Evolutionary conservation across 2,888 invertebrate species (phyloP), one percentile per base, ranked within the genome.

Genomic region (Physocephala rufipes): DNA sequence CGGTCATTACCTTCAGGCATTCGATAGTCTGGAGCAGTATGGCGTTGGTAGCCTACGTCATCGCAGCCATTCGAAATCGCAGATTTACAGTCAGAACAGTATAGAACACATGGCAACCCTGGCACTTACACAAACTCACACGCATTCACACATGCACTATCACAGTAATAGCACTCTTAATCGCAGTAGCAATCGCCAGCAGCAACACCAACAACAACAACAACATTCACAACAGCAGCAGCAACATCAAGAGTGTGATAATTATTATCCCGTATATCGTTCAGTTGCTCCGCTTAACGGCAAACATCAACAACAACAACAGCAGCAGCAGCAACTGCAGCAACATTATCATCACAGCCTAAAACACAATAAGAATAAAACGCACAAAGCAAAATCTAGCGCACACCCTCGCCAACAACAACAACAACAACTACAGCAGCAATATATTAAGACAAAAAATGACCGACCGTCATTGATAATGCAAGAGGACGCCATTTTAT

Each of bases 11-110:
- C 73, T 84, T 71, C 84, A 85, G 74, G 81, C 84, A 0, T 84
- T 84, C 59, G 85, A 84, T 53, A 82, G 82, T 61, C 76, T 84
- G 24, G 84, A 85, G 74, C 83, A 81, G 47, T 85, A 83, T 36
- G 82, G 82, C 74, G 83, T 83, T 71, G 82, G 83, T 73, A 84
- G 79, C 71, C 75, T 81, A 67, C 81, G 80, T 28, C 79, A 80
- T 2, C 84, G 83, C 75, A 84, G 82, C 64, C 84, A 83, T 51
- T 84, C 85, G 3, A 84, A 84, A 74, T 82, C 83, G 19, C 83
- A 84, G 71, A 85, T 85, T 53, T 84, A 84, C 74, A 78, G 82
- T 62, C 81, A 80, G 74, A 67, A 70, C 15, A 80, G 82, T 71
- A 79, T 80, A 36, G 78, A 78, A 9, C 69, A 74, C 0, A 68